These are phyloP conservation scores for Crenuchus spilurus DNA, from an alignment of 2,797 vertebrate genomes.

Conservation along the genomic window DNA sequence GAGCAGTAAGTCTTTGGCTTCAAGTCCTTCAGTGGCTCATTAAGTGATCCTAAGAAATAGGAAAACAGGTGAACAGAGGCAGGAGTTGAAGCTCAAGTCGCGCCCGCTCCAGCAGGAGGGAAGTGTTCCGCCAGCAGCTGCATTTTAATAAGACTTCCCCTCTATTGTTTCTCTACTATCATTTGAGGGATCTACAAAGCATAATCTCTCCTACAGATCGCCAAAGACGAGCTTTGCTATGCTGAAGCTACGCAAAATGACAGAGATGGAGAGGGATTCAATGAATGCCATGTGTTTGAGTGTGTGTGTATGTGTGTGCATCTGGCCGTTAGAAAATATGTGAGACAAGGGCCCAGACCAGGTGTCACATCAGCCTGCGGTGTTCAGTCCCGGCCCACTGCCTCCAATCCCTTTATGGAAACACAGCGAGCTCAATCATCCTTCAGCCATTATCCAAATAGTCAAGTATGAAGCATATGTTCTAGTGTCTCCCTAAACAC, in stretches of 20 bases:
- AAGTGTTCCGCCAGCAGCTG: slow-evolving; percentile 33
- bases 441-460: slow-evolving; percentile 41
- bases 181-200: slow-evolving; percentile 20
- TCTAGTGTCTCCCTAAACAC: not conserved
- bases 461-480: slow-evolving; percentile 48
- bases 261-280: slow-evolving; percentile 28
- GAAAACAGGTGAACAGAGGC: slow-evolving; percentile 19
- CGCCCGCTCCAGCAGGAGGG: slow-evolving; percentile 20
- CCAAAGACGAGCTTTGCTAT: slow-evolving; percentile 38
- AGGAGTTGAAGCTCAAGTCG: not conserved
- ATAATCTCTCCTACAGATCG: slow-evolving; percentile 1
- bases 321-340: slow-evolving; percentile 20
- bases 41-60: slow-evolving; percentile 27
- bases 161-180: slow-evolving; percentile 36
- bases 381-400: slow-evolving; percentile 32
- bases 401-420: slow-evolving; percentile 43
- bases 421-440: slow-evolving; percentile 37
- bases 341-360: slow-evolving; percentile 35
- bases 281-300: not conserved
- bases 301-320: slow-evolving; percentile 31
- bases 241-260: slow-evolving; percentile 38
- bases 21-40: slow-evolving; percentile 31
- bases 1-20: slow-evolving; percentile 8
- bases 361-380: slow-evolving; percentile 47
- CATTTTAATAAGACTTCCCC: slow-evolving; percentile 53